These are phyloP conservation scores for Drosophila varians DNA, from an alignment of 1,140 invertebrate species.

Conservation along the genomic window DNA sequence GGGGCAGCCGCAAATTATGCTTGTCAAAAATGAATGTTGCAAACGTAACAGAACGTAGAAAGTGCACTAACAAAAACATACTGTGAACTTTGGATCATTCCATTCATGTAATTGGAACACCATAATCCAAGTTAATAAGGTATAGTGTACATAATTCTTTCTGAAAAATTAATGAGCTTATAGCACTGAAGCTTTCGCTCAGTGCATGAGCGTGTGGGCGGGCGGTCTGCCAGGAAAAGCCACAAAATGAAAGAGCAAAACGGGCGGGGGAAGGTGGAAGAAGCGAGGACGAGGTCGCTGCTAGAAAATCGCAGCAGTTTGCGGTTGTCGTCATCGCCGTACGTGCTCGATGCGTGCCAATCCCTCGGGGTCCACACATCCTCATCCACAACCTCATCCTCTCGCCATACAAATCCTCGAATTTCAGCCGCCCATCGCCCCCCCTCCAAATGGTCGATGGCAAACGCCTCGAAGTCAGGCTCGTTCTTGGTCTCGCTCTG, in stretches of 20 bases:
- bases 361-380: slow-evolving; percentile 50
- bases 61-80: neutral
- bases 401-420: neutral
- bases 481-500: slow-evolving; percentile 38
- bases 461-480: slow-evolving; percentile 15
- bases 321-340: slow-evolving; percentile 68
- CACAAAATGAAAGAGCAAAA: neutral
- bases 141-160: neutral
- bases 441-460: slow-evolving; percentile 1
- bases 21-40: slow-evolving; percentile 81
- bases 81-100: no score
- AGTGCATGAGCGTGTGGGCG: slow-evolving; percentile 10
- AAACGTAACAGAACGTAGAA: slow-evolving; percentile 60
- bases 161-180: neutral
- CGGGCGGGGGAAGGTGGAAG: neutral
- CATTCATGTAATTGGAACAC: neutral
- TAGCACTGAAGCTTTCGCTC: neutral
- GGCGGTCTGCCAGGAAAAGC: slow-evolving; percentile 16
- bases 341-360: slow-evolving; percentile 75
- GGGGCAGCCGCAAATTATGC: slow-evolving; percentile 74
- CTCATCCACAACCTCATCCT: slow-evolving; percentile 17
- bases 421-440: neutral
- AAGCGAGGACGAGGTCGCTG: slow-evolving; percentile 33
- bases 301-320: slow-evolving; percentile 59
- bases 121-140: neutral